These are phyloP conservation scores for Astreopora myriophthalma DNA, from an alignment of 64 coral and sea anemone genomes.

Conservation along the genomic window DNA sequence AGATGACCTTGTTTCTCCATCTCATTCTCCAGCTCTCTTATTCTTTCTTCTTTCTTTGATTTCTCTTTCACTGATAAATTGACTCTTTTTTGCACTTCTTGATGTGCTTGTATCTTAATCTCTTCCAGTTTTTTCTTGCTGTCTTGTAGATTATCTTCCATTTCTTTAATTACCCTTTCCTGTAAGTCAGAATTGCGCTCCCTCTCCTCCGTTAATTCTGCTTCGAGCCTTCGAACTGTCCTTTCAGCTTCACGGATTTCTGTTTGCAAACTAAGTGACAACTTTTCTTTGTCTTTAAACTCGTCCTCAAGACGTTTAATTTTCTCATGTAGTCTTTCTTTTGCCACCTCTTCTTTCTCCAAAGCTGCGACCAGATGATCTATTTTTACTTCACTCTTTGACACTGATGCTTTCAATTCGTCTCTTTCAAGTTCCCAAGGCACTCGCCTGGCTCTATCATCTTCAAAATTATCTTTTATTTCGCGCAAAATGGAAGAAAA, in stretches of 20 bases:
- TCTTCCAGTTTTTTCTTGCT: constrained; percentile 64
- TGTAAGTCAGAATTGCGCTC: constrained; percentile 67
- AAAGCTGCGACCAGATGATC: constrained; percentile 2
- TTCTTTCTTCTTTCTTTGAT: constrained; percentile 47
- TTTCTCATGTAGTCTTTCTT: constrained; percentile 7
- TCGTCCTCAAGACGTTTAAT: background rate
- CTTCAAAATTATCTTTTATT: constrained; percentile 10
- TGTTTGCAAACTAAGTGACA: background rate
- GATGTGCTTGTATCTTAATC: constrained; percentile 52
- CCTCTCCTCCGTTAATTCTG: constrained; percentile 59
- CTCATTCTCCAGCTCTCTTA: constrained; percentile 42
- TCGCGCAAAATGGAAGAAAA: constrained; percentile 31
- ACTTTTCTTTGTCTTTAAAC: constrained; percentile 25
- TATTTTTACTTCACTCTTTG: constrained; percentile 35
- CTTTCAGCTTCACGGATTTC: constrained; percentile 57
- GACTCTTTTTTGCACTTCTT: constrained; percentile 57
- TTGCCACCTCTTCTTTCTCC: constrained; percentile 34
- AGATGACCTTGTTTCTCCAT: constrained; percentile 38
- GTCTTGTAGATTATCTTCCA: constrained; percentile 69
- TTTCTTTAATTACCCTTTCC: constrained; percentile 71
- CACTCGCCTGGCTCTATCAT: constrained; percentile 19
- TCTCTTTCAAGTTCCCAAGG: constrained; percentile 36
- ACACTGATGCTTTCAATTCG: background rate
- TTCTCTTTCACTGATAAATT: constrained; percentile 51
- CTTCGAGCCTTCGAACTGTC: constrained; percentile 22